Base-by-base conservation (phyloP, 92 coral and sea anemone genomes). In the Phymanthus crucifer region DNA sequence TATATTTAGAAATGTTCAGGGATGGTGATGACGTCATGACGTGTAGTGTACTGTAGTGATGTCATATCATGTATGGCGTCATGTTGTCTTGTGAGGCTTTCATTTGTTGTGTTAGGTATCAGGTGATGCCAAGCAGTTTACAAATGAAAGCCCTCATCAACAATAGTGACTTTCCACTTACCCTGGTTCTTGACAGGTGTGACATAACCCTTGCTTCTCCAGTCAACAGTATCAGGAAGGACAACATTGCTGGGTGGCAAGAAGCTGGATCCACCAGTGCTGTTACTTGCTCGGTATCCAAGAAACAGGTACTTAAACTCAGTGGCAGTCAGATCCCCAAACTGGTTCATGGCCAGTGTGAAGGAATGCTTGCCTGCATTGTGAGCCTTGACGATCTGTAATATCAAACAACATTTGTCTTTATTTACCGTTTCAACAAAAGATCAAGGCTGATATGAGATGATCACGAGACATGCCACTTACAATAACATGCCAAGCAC, bases 171-270 rank as follows among this genome's bases (percentile, higher is more conserved):
- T 23, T 11, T 61, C 18, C 10, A 61, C 68, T 13, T 76, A 87
- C 98, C 87, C 83, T 92, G 98, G 77, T 90, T 79, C 71, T 92
- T 90, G 40, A 94, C 97, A 3, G 85, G 85, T 29, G 98, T 89
- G n/a, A 94, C 98, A 69, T 93, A 94, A 1, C 98, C 98, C 76
- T 90, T 74, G 1, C 76, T 73, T 27, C 97, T 87, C 98, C 98
- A 94, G 71, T 94, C 97, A 4, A 94, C 94, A 29, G 73, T 43
- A 2, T 34, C 36, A 6, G 94, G 94, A 14, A 91, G 83, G 16
- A 40, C 47, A 32, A 89, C 89, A 66, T 89, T 85, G 70, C 76
- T 79, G 66, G 89, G 18, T 35, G 73, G 82, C 78, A 83, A 26
- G 84, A 68, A 87, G 24, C 89, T 81, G 26, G 91, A 34, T 21